Percentiles rank a stretch among this genome's conserved stretches.
Conservation (phyloP, 2,113 vertebrate species). For the Ceyx margarethae region DNA sequence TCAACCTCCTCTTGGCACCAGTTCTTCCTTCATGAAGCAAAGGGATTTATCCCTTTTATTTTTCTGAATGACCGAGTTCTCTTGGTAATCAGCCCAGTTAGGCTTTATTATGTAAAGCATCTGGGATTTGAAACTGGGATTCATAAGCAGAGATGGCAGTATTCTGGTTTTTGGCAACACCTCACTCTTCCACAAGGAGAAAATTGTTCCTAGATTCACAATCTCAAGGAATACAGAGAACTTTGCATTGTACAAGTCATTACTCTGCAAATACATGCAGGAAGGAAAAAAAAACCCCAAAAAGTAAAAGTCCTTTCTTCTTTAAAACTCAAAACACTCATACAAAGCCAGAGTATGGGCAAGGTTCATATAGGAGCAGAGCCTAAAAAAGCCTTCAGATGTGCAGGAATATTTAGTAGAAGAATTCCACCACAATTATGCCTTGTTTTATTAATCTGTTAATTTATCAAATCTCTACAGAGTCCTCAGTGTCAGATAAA, state of each 20-base stretch:
- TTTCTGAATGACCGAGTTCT: conserved; percentile 62
- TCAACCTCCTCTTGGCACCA: conserved; percentile 26
- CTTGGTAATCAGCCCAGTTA: conserved; percentile 63
- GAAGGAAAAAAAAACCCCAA: neutral
- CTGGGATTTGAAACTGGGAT: conserved; percentile 66
- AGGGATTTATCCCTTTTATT: conserved; percentile 58
- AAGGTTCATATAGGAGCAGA: neutral
- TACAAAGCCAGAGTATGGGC: neutral
- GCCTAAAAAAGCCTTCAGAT: neutral
- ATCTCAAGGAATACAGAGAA: conserved; percentile 48
- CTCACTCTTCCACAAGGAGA: conserved; percentile 47
- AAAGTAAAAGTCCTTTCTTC: neutral
- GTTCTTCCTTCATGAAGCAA: conserved; percentile 31
- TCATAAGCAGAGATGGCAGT: conserved; percentile 68
- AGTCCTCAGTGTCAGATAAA: neutral
- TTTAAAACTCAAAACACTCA: neutral
- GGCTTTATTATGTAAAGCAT: conserved; percentile 71
- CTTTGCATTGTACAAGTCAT: neutral
- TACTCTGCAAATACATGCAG: neutral
- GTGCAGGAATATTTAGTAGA: neutral
- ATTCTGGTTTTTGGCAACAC: conserved; percentile 59
- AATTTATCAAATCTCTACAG: neutral
- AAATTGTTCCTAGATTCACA: conserved; percentile 43
- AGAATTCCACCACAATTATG: neutral
- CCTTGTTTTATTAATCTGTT: neutral